These are phyloP conservation scores for Mnemiopsis leidyi DNA, from an alignment of 37 sponge, comb jelly and placozoan species.

Conservation along the genomic window DNA sequence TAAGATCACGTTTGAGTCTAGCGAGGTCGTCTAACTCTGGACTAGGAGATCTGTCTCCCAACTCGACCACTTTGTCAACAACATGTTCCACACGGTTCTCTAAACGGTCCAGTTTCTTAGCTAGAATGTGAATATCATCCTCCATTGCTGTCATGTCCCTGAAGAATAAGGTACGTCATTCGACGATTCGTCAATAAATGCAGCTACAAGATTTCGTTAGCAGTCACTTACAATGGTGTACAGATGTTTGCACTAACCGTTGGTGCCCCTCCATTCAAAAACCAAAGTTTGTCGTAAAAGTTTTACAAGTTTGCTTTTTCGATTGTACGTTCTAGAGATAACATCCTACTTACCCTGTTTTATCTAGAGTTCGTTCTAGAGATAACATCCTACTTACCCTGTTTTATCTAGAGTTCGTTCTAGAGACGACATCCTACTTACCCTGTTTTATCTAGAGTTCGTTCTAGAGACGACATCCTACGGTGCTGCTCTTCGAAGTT, in stretches of 20 bases:
- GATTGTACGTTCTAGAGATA: too few relatives aligned
- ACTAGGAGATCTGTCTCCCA: background rate
- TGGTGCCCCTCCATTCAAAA: too few relatives aligned
- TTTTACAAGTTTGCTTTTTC: too few relatives aligned
- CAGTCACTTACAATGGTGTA: too few relatives aligned
- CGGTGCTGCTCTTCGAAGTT: conserved; percentile 53
- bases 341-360: conserved; percentile 24
- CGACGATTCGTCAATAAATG: too few relatives aligned
- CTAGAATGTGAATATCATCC: conserved; percentile 8
- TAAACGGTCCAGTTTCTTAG: background rate
- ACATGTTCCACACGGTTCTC: conserved; percentile 63
- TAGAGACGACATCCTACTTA: background rate
- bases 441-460: conserved; percentile 21
- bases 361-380: conserved; percentile 11
- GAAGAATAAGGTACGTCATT: too few relatives aligned
- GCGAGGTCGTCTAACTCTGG: background rate
- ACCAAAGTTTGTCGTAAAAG: too few relatives aligned
- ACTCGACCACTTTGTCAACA: conserved; percentile 52
- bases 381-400: conserved; percentile 18
- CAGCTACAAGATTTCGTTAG: too few relatives aligned
- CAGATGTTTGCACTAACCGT: too few relatives aligned
- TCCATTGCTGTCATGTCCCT: conserved; percentile 36
- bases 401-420: conserved; percentile 21
- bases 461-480: conserved; percentile 1
- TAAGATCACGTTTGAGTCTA: background rate